These are phyloP conservation scores for Poeciliopsis presidionis DNA, from an alignment of 2,797 vertebrate species.

Conservation along the genomic window DNA sequence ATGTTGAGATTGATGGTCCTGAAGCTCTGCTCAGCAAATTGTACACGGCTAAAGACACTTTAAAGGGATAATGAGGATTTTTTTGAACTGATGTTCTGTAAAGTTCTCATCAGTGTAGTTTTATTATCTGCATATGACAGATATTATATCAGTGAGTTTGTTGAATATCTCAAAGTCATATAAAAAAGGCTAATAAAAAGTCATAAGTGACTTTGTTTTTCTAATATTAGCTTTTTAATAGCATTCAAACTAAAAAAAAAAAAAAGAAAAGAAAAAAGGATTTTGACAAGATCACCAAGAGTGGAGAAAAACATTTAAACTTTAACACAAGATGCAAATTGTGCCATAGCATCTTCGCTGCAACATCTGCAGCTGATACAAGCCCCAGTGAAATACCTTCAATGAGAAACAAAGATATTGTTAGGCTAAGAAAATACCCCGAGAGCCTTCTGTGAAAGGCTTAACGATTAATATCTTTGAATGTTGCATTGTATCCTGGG, in stretches of 20 bases:
- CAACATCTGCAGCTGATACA: neutral
- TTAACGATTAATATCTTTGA: neutral
- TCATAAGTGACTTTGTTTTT: neutral
- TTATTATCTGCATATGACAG: neutral
- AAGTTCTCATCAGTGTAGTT: neutral
- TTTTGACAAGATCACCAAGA: neutral
- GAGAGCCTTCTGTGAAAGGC: neutral
- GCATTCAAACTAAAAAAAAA: neutral
- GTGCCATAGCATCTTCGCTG: neutral
- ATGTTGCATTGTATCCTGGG: neutral
- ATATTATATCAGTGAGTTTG: neutral
- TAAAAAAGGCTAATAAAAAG: neutral
- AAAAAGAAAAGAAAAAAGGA: neutral
- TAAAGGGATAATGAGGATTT: neutral
- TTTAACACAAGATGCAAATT: neutral
- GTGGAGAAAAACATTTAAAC: neutral
- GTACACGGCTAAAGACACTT: conserved; percentile 12
- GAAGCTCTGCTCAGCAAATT: conserved; percentile 19
- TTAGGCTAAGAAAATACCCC: neutral
- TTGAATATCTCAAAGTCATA: neutral
- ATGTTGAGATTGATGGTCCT: conserved; percentile 37
- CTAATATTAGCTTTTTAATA: neutral
- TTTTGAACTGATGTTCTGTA: neutral
- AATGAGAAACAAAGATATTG: neutral
- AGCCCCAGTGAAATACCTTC: neutral